Conservation (phyloP, 2,797 vertebrate genomes). For the Loris lydekkerianus region DNA sequence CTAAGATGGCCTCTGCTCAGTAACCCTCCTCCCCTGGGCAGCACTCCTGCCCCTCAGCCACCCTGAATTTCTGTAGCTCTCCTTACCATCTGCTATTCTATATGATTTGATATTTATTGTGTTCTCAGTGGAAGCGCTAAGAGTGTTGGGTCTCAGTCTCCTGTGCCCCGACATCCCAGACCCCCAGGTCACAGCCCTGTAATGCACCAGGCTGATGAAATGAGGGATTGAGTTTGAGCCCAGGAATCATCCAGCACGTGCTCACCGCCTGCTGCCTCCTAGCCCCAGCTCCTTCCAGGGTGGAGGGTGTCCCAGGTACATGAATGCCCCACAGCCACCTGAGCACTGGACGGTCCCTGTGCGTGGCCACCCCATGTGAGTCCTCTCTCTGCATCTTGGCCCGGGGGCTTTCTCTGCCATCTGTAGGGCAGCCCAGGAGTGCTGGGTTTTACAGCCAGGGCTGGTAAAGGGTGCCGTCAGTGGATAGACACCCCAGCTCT, state of each 20-base stretch:
- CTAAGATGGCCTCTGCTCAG: neutral
- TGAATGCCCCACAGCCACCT: accelerated
- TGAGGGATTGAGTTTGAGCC: neutral
- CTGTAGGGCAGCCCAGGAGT: neutral
- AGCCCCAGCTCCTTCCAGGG: neutral
- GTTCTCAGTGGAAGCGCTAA: neutral
- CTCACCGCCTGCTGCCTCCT: neutral
- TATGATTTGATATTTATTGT: accelerated
- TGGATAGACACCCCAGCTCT: neutral
- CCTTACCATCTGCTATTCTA: accelerated
- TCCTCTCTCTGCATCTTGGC: neutral
- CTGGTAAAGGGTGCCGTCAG: accelerated
- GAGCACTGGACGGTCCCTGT: accelerated
- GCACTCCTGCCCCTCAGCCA: neutral
- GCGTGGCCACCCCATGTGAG: accelerated
- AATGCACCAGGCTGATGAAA: neutral
- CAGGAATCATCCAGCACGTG: neutral
- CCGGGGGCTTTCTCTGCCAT: neutral
- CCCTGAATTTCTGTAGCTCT: neutral
- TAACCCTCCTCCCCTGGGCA: accelerated
- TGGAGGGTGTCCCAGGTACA: neutral
- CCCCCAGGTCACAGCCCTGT: neutral
- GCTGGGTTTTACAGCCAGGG: neutral
- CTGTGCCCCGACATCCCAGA: accelerated
- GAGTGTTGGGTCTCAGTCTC: accelerated